A percentile compares a stretch with the other conserved stretches of the same genome.
phyloP scores from a whole-genome alignment of 2,113 vertebrate genomes.

The Alexandromys fortis region DNA sequence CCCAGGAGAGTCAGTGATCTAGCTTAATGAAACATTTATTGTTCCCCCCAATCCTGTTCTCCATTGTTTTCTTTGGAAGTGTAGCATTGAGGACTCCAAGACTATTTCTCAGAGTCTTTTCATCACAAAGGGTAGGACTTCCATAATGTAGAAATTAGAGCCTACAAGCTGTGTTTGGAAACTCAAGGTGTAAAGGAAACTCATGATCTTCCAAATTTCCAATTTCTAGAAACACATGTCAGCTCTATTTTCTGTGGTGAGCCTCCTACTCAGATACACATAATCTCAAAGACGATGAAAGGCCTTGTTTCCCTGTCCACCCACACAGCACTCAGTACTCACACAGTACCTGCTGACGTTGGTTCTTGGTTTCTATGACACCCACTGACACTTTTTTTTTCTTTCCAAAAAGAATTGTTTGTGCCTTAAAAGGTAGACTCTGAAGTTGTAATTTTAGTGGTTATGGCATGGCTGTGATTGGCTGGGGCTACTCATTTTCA shows the following conservation, averaged over 20 bases:
- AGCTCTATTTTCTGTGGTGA: slow-evolving; percentile 31
- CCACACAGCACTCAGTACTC: background rate
- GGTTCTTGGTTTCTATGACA: background rate
- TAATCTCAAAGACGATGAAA: slow-evolving; percentile 35
- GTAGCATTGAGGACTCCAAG: background rate
- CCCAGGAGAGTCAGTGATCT: background rate
- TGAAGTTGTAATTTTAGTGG: background rate
- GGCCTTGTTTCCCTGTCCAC: background rate
- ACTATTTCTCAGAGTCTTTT: slow-evolving; percentile 36
- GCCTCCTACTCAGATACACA: background rate
- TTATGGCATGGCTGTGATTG: background rate
- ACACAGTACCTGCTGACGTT: background rate
- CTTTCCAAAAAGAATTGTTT: background rate
- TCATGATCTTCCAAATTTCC: slow-evolving; percentile 39
- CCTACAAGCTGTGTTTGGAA: background rate
- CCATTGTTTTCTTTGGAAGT: slow-evolving; percentile 32
- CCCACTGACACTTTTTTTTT: background rate
- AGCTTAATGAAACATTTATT: background rate
- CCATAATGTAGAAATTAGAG: background rate
- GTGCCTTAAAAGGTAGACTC: background rate
- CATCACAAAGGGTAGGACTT: background rate
- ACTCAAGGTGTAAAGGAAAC: slow-evolving; percentile 1
- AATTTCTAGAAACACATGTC: slow-evolving; percentile 34
- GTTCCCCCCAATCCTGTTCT: background rate
- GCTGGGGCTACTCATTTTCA: background rate